Base-by-base conservation (phyloP, 1,140 invertebrate genomes). In the Whitmania pigra region DNA sequence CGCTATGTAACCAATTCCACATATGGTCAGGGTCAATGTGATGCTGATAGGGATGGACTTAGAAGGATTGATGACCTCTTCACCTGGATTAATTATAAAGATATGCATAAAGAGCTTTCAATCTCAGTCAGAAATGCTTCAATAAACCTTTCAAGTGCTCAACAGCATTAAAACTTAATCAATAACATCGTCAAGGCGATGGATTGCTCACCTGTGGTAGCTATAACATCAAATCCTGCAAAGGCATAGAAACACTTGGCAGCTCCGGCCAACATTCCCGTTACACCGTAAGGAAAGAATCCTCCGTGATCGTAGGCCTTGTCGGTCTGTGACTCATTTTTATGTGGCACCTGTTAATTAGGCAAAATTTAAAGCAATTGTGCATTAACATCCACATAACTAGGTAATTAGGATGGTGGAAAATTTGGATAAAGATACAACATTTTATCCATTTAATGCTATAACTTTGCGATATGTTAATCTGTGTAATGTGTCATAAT, bases 161-260 rank as follows among this genome's bases (percentile, higher is more conserved):
- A 11, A 49, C 2, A 5, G 43, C 11, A 49, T 49, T 49, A 7
- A 17, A 49, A 49, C 43, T 49, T 49, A 49, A 63, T 6, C 57
- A 25, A 1, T 2, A 63, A 63, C 57, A n/a, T 63, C 57, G 5
- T 1, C 7, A 63, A 63, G 9, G 54, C 54, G 5, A 57, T n/a
- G n/a, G n/a, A n/a, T 13, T 11, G 20, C 57, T 9, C 2, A 69
- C 93, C 92, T 5, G 93, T 94, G 5, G 93, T 94, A 3, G 93
- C 92, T 73, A 97, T 95, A 73, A 94, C 94, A 80, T 97, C 93
- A 82, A 96, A 97, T 49, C 93, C 93, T 77, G 96, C 94, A 83
- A 94, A 96, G 60, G 92, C 93, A 80, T 94, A 97, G 84, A 97
- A 97, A 82, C 93, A 95, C 29, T 91, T 94, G 27, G 92, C 92